A percentile compares a stretch with the other conserved stretches of the same genome.
phyloP scores from a whole-genome alignment of 1,140 invertebrate species.

The Elysia chlorotica region DNA sequence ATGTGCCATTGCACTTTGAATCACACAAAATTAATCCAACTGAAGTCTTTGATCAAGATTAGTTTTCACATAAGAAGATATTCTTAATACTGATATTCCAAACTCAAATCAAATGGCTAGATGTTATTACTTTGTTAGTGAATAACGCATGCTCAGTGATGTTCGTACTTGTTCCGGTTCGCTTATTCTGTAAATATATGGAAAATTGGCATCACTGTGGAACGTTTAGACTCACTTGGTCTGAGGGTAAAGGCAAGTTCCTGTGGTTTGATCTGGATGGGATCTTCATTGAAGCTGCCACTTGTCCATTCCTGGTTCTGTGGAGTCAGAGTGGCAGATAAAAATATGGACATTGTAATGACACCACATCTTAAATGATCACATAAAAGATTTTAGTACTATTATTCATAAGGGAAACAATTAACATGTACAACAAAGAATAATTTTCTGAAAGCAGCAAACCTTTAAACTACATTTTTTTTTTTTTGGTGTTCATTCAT shows the following conservation, averaged over 20 bases:
- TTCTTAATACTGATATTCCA: neutral
- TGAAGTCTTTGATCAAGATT: neutral
- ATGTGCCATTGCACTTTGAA: too few relatives aligned
- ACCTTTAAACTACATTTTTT: neutral
- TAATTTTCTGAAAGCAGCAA: neutral
- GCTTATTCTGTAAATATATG: neutral
- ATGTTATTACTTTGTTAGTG: neutral
- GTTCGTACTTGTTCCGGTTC: neutral
- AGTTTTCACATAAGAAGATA: neutral
- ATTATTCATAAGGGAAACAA: neutral
- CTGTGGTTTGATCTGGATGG: slow-evolving; percentile 85
- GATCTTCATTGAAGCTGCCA: slow-evolving; percentile 62
- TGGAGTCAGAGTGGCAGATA: too few relatives aligned
- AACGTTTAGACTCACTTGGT: slow-evolving; percentile 71
- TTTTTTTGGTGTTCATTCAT: too few relatives aligned
- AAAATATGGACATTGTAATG: too few relatives aligned
- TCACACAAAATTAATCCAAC: too few relatives aligned
- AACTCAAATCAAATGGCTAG: neutral
- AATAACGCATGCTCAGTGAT: neutral
- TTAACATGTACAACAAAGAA: neutral
- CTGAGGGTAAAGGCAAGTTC: slow-evolving; percentile 76
- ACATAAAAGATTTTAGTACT: neutral
- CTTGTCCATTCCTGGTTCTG: slow-evolving; percentile 43
- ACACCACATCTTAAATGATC: neutral
- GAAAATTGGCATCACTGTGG: neutral